These are phyloP conservation scores for Podarcis cretensis DNA, from an alignment of 2,113 vertebrate species.

Conservation along the genomic window DNA sequence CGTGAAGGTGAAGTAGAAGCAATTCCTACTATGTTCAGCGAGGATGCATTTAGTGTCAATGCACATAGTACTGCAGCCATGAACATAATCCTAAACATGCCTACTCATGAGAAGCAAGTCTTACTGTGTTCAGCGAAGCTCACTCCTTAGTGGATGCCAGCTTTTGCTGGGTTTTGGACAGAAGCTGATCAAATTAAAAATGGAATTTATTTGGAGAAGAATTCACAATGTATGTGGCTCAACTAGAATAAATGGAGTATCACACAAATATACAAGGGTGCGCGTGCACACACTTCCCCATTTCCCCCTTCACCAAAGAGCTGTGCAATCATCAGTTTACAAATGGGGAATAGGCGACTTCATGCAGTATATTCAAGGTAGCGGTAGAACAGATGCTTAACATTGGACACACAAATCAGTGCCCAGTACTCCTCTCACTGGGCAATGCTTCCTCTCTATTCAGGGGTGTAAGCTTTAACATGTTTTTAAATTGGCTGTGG, in stretches of 20 bases:
- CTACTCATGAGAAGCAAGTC: background rate
- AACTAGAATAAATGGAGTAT: background rate
- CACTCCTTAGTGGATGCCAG: background rate
- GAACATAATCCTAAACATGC: background rate
- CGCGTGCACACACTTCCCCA: background rate
- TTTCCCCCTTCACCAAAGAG: background rate
- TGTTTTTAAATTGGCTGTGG: background rate
- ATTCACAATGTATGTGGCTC: background rate
- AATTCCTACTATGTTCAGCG: background rate
- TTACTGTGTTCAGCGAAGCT: background rate
- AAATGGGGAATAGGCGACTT: background rate
- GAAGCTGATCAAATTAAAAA: background rate
- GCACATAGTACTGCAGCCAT: background rate
- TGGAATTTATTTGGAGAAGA: background rate
- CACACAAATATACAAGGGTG: background rate
- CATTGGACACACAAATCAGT: background rate
- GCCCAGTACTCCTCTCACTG: background rate
- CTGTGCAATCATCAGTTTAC: background rate
- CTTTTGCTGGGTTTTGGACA: background rate
- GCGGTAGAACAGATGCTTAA: background rate
- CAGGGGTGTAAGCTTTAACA: background rate
- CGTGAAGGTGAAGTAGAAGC: too few relatives aligned
- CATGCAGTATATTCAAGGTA: background rate
- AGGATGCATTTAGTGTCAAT: background rate
- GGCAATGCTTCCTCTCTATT: background rate